Conservation (phyloP, 2,888 invertebrate genomes). For the Drosophila maculinotata region DNA sequence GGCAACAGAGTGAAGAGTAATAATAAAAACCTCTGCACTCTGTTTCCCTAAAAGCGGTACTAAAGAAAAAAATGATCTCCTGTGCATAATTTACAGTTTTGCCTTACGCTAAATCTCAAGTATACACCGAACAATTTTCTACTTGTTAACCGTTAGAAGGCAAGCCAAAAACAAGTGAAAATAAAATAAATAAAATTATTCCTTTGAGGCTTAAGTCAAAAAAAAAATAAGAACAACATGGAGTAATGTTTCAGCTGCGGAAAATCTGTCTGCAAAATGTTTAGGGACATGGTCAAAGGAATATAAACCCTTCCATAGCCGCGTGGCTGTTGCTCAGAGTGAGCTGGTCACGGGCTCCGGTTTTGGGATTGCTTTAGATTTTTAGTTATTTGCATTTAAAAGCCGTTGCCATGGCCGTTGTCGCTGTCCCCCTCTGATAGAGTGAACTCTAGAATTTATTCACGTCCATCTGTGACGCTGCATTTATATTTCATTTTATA, state of each 20-base stretch:
- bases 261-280: slow-evolving; percentile 66
- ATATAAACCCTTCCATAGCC: slow-evolving; percentile 65
- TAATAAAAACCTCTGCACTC: slow-evolving; percentile 22
- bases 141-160: slow-evolving; percentile 70
- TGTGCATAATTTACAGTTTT: slow-evolving; percentile 81
- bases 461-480: slow-evolving; percentile 47
- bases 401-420: slow-evolving; percentile 45
- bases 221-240: slow-evolving; percentile 47
- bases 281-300: slow-evolving; percentile 45
- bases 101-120: slow-evolving; percentile 77
- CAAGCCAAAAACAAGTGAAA: slow-evolving; percentile 40
- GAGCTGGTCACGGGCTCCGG: slow-evolving; percentile 5
- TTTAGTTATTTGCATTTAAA: slow-evolving; percentile 70
- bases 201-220: slow-evolving; percentile 65
- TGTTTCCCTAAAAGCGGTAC: slow-evolving; percentile 23
- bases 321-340: slow-evolving; percentile 31
- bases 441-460: slow-evolving; percentile 76
- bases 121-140: slow-evolving; percentile 76
- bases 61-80: slow-evolving; percentile 80
- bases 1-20: slow-evolving; percentile 7
- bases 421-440: slow-evolving; percentile 49
- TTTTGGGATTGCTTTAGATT: slow-evolving; percentile 15
- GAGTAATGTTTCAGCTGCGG: slow-evolving; percentile 70
- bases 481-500: slow-evolving; percentile 75
- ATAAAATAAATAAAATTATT: slow-evolving; percentile 59